Base-by-base conservation (phyloP, 2,797 vertebrate species). In the Gallirallus australis region DNA sequence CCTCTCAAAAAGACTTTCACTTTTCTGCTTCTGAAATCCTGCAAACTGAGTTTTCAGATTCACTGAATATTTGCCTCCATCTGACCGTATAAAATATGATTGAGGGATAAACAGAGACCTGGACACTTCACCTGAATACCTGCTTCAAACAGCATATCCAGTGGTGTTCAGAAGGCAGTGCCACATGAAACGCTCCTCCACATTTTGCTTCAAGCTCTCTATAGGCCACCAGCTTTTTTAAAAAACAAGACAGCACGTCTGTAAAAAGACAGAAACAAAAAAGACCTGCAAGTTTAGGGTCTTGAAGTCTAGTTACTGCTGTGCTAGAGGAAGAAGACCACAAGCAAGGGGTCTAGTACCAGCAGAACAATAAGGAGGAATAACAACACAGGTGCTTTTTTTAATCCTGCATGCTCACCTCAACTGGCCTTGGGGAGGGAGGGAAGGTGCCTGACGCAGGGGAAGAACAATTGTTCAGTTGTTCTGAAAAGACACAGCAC, bases 221-320 rank as follows among this genome's bases (percentile, higher is more conserved):
- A 6, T 6, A 63, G 57, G 45, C 76, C 69, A 64, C 27, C 13
- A 77, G 42, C 33, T 17, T 54, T 94, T 94, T 80, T 91, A 79
- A 93, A 95, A 96, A 87, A 35, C 65, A 75, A 77, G 81, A 45
- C 64, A 87, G 42, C 0, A 0, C 3, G 1, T 40, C 65, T 94
- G 66, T 37, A 65, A 93, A 92, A 61, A 83, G 45, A 45, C 7
- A 92, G 48, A 88, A 91, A 72, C n/a, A 63, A 53, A 86, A 86
- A 90, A 39, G 33, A 20, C 3, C 11, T 37, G 72, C 28, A 42
- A 79, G 79, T 42, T 83, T 40, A 72, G 17, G 20, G 57, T 75
- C 87, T 75, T 91, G 76, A 95, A 93, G 91, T 90, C 63, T 83
- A 66, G 77, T 69, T 82, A 88, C 72, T 90, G 85, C 87, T 96